Evolutionary conservation across 1,140 invertebrate genomes (phyloP).

Genomic region (Microvelia longipes): DNA sequence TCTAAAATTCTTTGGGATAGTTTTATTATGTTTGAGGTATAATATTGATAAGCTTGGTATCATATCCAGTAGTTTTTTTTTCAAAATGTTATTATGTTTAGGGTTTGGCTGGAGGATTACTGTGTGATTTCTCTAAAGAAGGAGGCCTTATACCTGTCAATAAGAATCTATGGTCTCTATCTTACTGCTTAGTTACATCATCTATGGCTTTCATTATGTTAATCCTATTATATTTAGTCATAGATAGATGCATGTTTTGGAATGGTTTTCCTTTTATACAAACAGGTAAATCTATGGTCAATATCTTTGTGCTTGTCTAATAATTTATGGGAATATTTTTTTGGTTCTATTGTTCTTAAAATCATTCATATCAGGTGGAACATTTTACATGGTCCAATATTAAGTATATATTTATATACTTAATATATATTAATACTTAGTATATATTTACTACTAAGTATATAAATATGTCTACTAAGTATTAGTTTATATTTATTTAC

Average conservation of each 20-base stretch:
- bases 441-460: too few species aligned
- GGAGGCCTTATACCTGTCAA: constrained; percentile 70
- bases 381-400: too few species aligned
- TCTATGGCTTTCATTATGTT: constrained; percentile 58
- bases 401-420: too few species aligned
- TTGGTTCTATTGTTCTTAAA: constrained; percentile 4
- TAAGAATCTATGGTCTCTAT: constrained; percentile 78
- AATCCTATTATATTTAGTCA: constrained; percentile 53
- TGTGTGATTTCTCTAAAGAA: constrained; percentile 60
- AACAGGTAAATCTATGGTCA: constrained; percentile 32
- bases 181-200: constrained; percentile 57
- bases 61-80: too few species aligned
- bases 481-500: too few species aligned
- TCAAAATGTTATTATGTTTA: too few species aligned
- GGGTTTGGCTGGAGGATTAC: constrained; percentile 48
- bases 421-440: too few species aligned
- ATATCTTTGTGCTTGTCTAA: background rate
- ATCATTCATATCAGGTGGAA: too few species aligned
- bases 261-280: constrained; percentile 64
- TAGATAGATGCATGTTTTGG: constrained; percentile 66
- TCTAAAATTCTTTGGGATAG: too few species aligned
- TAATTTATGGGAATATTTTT: background rate
- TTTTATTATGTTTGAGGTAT: too few species aligned
- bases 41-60: too few species aligned
- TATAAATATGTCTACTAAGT: too few species aligned